phyloP scores from a whole-genome alignment of 2,797 vertebrate species.

The Myotis myotis region DNA sequence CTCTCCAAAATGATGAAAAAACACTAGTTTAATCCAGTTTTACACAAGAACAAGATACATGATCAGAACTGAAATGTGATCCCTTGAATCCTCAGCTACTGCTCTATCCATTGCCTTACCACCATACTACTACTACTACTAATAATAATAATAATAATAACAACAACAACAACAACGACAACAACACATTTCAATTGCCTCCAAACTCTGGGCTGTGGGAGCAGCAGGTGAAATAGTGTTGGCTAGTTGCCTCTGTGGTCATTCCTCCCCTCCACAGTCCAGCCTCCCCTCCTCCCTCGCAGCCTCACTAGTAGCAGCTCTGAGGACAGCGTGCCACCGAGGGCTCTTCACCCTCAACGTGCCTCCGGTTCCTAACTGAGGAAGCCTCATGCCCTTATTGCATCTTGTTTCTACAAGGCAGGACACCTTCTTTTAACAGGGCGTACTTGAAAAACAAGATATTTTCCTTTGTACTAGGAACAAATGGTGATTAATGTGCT shows the following conservation, averaged over 20 bases:
- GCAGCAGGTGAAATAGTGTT: neutral
- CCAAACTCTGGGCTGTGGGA: neutral
- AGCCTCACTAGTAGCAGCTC: neutral
- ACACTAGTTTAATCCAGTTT: neutral
- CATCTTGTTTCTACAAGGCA: slow-evolving; percentile 81
- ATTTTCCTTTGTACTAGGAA: slow-evolving; percentile 83
- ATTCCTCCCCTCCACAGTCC: rapidly evolving
- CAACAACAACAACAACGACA: neutral
- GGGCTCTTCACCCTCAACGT: neutral
- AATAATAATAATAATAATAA: neutral
- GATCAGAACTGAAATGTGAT: neutral
- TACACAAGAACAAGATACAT: neutral
- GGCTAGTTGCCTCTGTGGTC: neutral
- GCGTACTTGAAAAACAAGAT: slow-evolving; percentile 83
- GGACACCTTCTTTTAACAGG: slow-evolving; percentile 74
- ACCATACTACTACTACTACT: too few relatives aligned
- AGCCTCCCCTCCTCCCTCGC: rapidly evolving
- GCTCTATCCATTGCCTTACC: neutral
- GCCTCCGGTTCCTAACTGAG: slow-evolving; percentile 73
- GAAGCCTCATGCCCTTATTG: slow-evolving; percentile 74
- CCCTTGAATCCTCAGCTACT: neutral
- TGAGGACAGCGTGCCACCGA: rapidly evolving
- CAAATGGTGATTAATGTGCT: slow-evolving; percentile 95
- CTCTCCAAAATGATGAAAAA: neutral
- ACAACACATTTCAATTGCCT: neutral